Evolutionary conservation across 2,797 vertebrate species (phyloP).

Genomic region (Toxotes lorentzi): DNA sequence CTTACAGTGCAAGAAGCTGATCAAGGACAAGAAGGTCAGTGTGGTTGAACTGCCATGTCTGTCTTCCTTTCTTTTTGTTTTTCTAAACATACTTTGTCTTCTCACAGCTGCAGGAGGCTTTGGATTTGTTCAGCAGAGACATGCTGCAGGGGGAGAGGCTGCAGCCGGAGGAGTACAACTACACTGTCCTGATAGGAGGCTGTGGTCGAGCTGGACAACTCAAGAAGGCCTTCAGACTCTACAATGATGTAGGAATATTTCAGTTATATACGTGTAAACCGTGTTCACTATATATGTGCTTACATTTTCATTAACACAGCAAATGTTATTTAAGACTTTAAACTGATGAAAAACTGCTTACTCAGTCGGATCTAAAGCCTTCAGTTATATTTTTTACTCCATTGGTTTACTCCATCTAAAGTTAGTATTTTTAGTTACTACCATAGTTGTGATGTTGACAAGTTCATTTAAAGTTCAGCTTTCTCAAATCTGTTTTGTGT

Average conservation of each 20-base stretch:
- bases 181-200: constrained; percentile 93
- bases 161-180: constrained; percentile 91
- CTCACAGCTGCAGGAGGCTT: constrained; percentile 89
- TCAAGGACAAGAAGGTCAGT: constrained; percentile 89
- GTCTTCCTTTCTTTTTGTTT: too few species aligned
- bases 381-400: too few species aligned
- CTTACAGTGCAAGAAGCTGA: constrained; percentile 90
- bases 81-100: neutral
- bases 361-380: too few species aligned
- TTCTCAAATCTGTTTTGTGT: neutral
- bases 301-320: neutral
- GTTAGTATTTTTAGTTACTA: too few species aligned
- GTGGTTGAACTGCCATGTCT: accelerated
- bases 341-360: neutral
- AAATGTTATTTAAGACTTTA: neutral
- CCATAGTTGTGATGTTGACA: too few species aligned
- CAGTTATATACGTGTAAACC: neutral
- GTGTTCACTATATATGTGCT: neutral
- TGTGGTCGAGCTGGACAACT: constrained; percentile 91
- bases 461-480: neutral
- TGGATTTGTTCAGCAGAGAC: constrained; percentile 91
- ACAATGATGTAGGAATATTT: constrained; percentile 88
- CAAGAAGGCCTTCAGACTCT: constrained; percentile 94
- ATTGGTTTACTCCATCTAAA: too few species aligned
- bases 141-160: constrained; percentile 92